A percentile compares a stretch with the other conserved stretches of the same genome.
Conservation (phyloP, 1,140 invertebrate genomes). For the Camponotus floridanus region DNA sequence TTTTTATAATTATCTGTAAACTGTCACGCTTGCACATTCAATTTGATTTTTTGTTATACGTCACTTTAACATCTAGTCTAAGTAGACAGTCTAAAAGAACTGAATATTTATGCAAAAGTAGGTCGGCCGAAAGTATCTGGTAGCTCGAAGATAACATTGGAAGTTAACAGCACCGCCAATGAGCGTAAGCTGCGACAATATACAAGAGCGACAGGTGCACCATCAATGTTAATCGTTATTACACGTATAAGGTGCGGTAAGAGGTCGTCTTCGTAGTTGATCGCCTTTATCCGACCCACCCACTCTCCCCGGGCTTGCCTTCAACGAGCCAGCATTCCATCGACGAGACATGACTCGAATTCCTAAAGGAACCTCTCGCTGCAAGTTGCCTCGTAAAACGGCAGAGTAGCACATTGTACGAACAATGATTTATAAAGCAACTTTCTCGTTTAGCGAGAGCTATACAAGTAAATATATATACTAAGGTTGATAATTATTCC, state of each 20-base stretch:
- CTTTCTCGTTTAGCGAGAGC: constrained; percentile 28
- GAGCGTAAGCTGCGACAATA: constrained; percentile 49
- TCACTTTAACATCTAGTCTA: background rate
- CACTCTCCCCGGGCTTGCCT: background rate
- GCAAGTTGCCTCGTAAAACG: constrained; percentile 58
- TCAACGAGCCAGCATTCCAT: constrained; percentile 57
- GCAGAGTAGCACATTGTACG: constrained; percentile 41
- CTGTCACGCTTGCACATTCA: background rate
- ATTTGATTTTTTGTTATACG: background rate
- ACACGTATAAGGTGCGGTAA: constrained; percentile 63
- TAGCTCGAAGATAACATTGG: constrained; percentile 20
- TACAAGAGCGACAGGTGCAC: constrained; percentile 62
- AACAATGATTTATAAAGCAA: constrained; percentile 51
- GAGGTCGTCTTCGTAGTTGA: constrained; percentile 62
- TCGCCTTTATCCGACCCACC: constrained; percentile 59
- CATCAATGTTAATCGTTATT: constrained; percentile 65
- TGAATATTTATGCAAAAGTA: constrained; percentile 31
- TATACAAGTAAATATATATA: too few species aligned
- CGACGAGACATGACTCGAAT: constrained; percentile 63
- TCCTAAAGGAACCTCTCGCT: constrained; percentile 45
- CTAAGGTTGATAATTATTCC: constrained; percentile 16
- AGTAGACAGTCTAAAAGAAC: background rate
- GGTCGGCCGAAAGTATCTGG: constrained; percentile 39
- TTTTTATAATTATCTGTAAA: background rate
- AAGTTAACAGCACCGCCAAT: constrained; percentile 42